phyloP scores from a whole-genome alignment of 2,113 vertebrate genomes.

The Coptodon bakossiorum region DNA sequence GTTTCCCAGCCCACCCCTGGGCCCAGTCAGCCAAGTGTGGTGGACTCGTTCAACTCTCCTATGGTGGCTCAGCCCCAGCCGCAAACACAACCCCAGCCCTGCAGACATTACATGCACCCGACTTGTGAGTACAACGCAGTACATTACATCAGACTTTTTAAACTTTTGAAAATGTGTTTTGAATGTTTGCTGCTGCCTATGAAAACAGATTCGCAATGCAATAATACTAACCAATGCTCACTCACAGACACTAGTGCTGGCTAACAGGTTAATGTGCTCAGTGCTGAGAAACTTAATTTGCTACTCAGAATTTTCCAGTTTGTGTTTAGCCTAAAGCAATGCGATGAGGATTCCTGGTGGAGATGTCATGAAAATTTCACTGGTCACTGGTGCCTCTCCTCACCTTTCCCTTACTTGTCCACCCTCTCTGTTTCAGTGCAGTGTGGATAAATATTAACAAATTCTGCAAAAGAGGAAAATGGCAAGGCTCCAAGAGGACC shows the following conservation, averaged over 20 bases:
- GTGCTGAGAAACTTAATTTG: constrained; percentile 54
- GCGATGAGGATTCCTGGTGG: constrained; percentile 10
- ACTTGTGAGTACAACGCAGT: constrained; percentile 79
- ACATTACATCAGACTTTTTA: background rate
- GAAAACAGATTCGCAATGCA: background rate
- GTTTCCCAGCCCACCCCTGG: constrained; percentile 83
- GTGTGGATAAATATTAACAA: background rate
- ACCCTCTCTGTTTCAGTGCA: background rate
- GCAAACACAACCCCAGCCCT: constrained; percentile 85
- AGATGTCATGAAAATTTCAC: background rate
- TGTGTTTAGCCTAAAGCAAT: constrained; percentile 2
- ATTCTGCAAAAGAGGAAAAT: background rate
- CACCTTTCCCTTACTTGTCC: background rate
- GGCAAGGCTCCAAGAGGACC: background rate
- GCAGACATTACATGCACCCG: constrained; percentile 92
- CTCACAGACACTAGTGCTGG: constrained; percentile 39
- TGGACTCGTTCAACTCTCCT: constrained; percentile 83
- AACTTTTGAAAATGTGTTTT: background rate
- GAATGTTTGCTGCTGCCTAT: background rate
- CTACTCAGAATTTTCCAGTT: constrained; percentile 29
- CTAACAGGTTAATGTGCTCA: constrained; percentile 59
- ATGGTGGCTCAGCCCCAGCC: constrained; percentile 84
- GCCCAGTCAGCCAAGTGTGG: constrained; percentile 80
- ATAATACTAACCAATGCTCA: background rate
- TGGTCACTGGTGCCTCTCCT: background rate